Conservation (phyloP, 2,113 vertebrate species). For the Nothocercus nigrocapillus region DNA sequence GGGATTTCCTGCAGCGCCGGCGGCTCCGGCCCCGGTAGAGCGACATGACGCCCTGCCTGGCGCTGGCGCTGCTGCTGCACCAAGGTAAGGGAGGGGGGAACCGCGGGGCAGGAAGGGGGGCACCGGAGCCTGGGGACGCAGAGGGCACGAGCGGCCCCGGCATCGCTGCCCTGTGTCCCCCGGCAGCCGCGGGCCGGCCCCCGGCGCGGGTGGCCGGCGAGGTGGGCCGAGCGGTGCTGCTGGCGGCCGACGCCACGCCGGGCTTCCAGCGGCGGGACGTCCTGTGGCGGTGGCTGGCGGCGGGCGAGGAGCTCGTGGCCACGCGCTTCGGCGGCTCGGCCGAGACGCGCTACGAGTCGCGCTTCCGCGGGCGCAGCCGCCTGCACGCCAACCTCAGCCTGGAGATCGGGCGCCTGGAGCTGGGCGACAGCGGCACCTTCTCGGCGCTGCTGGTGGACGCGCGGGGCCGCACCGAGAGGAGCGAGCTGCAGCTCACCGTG, state of each 20-base stretch:
- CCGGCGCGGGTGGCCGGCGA: constrained; percentile 24
- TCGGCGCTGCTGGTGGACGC: too few relatives aligned
- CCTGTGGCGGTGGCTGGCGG: constrained; percentile 62
- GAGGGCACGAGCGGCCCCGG: too few relatives aligned
- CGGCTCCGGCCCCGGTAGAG: too few relatives aligned
- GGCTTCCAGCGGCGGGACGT: constrained; percentile 61
- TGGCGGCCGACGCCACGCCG: neutral
- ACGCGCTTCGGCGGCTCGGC: constrained; percentile 36
- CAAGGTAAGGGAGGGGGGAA: too few relatives aligned
- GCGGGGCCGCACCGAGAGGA: too few relatives aligned
- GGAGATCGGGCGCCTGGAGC: neutral
- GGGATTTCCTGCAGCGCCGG: neutral
- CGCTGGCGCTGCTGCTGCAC: too few relatives aligned
- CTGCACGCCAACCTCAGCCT: constrained; percentile 64
- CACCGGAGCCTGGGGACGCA: too few relatives aligned
- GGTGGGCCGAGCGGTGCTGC: neutral
- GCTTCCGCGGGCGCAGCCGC: constrained; percentile 60
- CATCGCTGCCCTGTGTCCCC: neutral
- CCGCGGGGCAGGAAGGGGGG: too few relatives aligned
- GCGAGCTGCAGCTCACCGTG: too few relatives aligned
- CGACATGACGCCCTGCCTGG: too few relatives aligned
- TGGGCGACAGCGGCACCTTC: too few relatives aligned
- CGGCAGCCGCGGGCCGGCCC: neutral
- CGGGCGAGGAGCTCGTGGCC: constrained; percentile 63
- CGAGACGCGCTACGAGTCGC: constrained; percentile 59